Base-by-base conservation (phyloP, 2,797 vertebrate species). In the Rhinella marina region DNA sequence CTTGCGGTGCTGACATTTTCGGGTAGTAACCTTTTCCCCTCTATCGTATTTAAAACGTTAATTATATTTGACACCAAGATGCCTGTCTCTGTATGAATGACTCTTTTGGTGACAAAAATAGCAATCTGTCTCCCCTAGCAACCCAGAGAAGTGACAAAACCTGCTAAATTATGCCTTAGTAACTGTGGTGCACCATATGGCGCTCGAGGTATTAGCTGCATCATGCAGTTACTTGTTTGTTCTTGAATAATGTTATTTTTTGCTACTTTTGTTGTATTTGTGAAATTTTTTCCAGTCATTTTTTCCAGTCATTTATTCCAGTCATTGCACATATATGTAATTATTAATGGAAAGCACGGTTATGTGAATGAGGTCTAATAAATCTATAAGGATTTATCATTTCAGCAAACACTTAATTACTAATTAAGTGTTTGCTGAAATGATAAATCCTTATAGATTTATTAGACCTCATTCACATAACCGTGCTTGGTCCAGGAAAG, bases 121-220 rank as follows among this genome's bases (percentile, higher is more conserved):
- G 87, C 79, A 84, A 79, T 27, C n/a, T 82, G 68, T 88, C 73
- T 84, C 82, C 62, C 73, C 4, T 84, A 79, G 87, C 82, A 88
- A 88, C 73, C 25, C 12, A n/a, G 66, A n/a, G 32, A 88, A 57
- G 75, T 84, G 75, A 72, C 48, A 75, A 75, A 77, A 52, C 59
- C 72, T 76, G 57, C 56, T 62, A 82, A 85, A 64, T 66, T 87
- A 41, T 75, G 76, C 32, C 64, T 75, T 52, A 17, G 61, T 80
- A 62, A 61, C 66, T 50, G 68, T 52, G 52, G 54, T 82, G 21
- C 16, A 25, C 29, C 86, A 78, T 76, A 83, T 83, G 80, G 86
- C 83, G 86, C 80, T 73, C 29, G 13, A 32, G 59, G 29, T 32
- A 21, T 19, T 41, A 29, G 41, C 54, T 61, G 82, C 17, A n/a